phyloP scores from a whole-genome alignment of 2,797 vertebrate species.

The Neomorphus geoffroyi region DNA sequence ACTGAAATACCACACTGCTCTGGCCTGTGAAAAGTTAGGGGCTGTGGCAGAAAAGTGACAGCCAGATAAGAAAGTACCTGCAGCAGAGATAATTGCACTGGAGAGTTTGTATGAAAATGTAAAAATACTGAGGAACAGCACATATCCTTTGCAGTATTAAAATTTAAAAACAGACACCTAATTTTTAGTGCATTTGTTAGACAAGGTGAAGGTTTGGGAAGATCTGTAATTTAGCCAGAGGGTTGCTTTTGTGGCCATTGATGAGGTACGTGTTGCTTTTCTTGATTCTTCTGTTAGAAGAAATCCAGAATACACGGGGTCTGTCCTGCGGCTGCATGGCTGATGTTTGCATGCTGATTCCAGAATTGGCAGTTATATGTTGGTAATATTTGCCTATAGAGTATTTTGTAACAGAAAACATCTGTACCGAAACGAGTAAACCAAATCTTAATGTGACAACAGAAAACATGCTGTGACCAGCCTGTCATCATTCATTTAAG shows the following conservation, averaged over 20 bases:
- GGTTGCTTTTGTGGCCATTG: neutral
- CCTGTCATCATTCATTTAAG: constrained; percentile 63
- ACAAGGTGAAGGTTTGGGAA: neutral
- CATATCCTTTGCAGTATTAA: neutral
- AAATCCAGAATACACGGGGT: neutral
- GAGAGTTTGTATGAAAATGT: neutral
- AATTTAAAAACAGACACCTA: neutral
- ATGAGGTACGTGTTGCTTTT: neutral
- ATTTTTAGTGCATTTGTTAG: neutral
- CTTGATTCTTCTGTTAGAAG: neutral
- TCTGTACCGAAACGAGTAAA: constrained; percentile 38
- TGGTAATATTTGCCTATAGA: constrained; percentile 57
- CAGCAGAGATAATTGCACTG: neutral
- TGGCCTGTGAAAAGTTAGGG: neutral
- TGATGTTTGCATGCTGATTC: constrained; percentile 19
- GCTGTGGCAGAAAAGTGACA: neutral
- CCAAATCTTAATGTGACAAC: constrained; percentile 67
- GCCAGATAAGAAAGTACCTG: neutral
- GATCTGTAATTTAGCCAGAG: neutral
- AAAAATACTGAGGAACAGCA: neutral
- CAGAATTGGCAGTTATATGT: constrained; percentile 1
- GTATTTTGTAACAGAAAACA: constrained; percentile 64
- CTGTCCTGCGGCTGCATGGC: neutral
- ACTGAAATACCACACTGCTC: neutral
- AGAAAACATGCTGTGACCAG: constrained; percentile 67